These are phyloP conservation scores for Cirrhinus mrigala DNA, from an alignment of 2,797 vertebrate genomes.

Conservation along the genomic window DNA sequence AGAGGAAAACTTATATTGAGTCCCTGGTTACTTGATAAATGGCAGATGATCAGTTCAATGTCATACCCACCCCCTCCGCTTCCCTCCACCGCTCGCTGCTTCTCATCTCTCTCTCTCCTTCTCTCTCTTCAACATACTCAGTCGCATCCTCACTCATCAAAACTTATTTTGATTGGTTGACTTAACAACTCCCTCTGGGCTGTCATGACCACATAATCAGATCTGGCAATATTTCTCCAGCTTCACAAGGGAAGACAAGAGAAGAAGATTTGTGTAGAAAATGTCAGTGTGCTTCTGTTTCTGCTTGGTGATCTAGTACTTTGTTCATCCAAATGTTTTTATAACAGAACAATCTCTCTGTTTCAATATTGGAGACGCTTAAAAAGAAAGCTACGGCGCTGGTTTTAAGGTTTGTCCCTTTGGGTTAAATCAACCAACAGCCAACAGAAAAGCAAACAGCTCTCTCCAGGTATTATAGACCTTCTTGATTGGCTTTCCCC, in stretches of 20 bases:
- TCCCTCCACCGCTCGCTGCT: conserved; percentile 30
- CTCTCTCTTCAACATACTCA: conserved; percentile 55
- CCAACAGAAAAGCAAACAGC: not conserved
- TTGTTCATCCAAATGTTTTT: conserved; percentile 3
- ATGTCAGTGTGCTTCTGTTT: conserved; percentile 37
- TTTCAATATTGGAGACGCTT: conserved; percentile 7
- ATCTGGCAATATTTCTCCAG: conserved; percentile 64
- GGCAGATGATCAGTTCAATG: conserved; percentile 70
- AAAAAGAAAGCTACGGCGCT: not conserved
- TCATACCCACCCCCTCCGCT: conserved; percentile 44
- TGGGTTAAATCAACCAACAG: not conserved
- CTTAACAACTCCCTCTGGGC: conserved; percentile 68
- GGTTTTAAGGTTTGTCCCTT: not conserved
- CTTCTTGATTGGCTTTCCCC: not conserved
- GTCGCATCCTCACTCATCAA: conserved; percentile 48
- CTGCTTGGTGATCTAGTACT: conserved; percentile 16
- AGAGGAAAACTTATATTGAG: conserved; percentile 68
- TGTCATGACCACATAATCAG: conserved; percentile 67
- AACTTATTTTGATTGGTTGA: conserved; percentile 63
- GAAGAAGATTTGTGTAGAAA: conserved; percentile 53
- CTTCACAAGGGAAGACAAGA: conserved; percentile 51
- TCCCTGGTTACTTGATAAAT: conserved; percentile 68
- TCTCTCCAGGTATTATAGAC: not conserved
- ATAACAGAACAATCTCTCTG: not conserved
- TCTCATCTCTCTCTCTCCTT: conserved; percentile 10